Conservation (phyloP, 1,140 invertebrate species). For the Odontomachus brunneus region DNA sequence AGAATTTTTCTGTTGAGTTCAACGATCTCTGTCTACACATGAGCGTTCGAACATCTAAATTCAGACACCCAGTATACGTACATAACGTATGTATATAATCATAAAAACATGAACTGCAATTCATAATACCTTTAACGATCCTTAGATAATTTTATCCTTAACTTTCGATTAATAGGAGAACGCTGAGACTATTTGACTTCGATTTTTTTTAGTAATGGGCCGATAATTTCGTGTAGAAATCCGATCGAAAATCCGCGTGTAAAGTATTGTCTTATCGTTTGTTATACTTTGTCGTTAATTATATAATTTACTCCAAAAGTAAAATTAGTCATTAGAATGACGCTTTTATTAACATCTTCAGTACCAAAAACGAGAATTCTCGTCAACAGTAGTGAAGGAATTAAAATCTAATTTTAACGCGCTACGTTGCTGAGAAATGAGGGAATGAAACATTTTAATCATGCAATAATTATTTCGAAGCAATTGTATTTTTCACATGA, state of each 20-base stretch:
- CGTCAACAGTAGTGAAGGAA: too few species aligned
- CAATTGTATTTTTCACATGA: not conserved
- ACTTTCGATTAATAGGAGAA: conserved; percentile 59
- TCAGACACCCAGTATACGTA: too few species aligned
- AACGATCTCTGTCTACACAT: too few species aligned
- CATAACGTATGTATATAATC: conserved; percentile 51
- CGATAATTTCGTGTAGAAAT: not conserved
- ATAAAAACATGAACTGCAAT: conserved; percentile 38
- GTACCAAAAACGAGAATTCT: too few species aligned
- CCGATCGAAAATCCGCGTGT: not conserved
- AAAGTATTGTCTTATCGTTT: not conserved
- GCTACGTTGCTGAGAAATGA: not conserved
- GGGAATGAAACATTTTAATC: not conserved
- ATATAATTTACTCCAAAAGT: not conserved
- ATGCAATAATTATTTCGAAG: conserved; percentile 5
- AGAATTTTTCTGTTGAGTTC: too few species aligned
- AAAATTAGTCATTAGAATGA: not conserved
- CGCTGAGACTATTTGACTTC: conserved; percentile 37
- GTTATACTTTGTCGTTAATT: not conserved
- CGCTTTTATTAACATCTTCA: not conserved
- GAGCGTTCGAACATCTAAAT: too few species aligned
- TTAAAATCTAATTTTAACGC: conserved; percentile 4
- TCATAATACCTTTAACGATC: conserved; percentile 66
- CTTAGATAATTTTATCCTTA: conserved; percentile 65
- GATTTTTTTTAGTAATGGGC: conserved; percentile 26